Base-by-base conservation (phyloP, 2,888 invertebrate species). In the Netelia virgata region DNA sequence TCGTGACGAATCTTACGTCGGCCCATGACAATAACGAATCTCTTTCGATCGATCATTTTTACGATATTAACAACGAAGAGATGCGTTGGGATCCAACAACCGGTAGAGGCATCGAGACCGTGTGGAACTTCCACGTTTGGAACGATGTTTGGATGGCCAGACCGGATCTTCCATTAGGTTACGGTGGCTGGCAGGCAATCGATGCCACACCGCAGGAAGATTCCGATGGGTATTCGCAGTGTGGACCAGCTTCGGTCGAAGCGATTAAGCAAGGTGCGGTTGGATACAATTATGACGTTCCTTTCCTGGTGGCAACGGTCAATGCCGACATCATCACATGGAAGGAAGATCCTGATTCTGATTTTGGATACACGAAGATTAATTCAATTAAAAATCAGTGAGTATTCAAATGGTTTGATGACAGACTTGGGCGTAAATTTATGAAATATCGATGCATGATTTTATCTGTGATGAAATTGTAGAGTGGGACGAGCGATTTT, bases 101-200 rank as follows among this genome's bases (percentile, higher is more conserved):
- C 0, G 94, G 93, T 1, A 72, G 95, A 66, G 36, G 36, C 6
- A 36, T 36, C 36, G 97, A 98, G 92, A 97, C 97, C 10, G 96
- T 97, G 88, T 98, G 98, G 97, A 97, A 97, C 93, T 98, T 97
- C 92, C 97, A 98, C 90, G 97, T 97, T 8, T 98, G 98, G 98
- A 97, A 97, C 90, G 98, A 98, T 88, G 97, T 96, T 0, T 98
- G 97, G 96, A 97, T 97, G 97, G 95, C 96, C 0, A 94, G 98
- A 80, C 96, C 96, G 8, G 97, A 98, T 92, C 94, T 97, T 41
- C 96, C 96, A 0, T 94, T 95, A 86, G 96, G 97, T 11, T 97
- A 97, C 91, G 97, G 97, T 0, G 98, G 98, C n/a, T 98, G 98
- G 98, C 98, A 98, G 94, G 97, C 97, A 0, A 95, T 97, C 64